phyloP scores from a whole-genome alignment of 2,113 vertebrate genomes.

The Hippocampus abdominalis region DNA sequence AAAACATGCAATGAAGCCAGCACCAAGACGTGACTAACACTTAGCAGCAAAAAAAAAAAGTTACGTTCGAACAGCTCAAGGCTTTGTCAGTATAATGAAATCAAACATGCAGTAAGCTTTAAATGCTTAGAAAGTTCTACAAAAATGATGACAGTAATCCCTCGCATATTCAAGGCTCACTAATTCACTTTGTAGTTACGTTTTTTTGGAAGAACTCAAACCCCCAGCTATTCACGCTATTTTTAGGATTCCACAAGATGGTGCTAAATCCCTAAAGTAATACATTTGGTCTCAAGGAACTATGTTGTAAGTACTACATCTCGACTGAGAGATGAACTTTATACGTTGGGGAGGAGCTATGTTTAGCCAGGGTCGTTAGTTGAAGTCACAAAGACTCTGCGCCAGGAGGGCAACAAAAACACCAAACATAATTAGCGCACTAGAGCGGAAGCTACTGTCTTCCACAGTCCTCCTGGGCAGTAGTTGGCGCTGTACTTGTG shows the following conservation, averaged over 20 bases:
- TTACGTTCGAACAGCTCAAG: conserved; percentile 54
- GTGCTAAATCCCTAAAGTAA: background rate
- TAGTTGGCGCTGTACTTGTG: no score
- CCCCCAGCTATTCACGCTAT: background rate
- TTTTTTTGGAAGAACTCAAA: background rate
- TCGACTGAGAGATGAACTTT: no score
- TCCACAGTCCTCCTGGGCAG: no score
- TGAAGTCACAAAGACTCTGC: background rate
- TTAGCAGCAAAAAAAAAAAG: conserved; percentile 3
- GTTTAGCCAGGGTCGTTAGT: background rate
- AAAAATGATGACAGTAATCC: conserved; percentile 25
- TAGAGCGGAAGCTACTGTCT: no score
- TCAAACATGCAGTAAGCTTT: conserved; percentile 67
- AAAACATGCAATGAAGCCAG: conserved; percentile 63
- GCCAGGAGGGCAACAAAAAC: no score
- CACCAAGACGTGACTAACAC: conserved; percentile 51
- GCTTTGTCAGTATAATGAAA: conserved; percentile 63
- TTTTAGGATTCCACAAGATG: background rate
- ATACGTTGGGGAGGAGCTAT: no score
- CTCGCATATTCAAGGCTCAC: background rate
- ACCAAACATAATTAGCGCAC: no score
- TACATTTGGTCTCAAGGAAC: background rate
- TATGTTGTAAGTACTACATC: no score
- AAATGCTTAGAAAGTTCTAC: conserved; percentile 45
- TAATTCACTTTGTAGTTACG: background rate